Conservation (phyloP, 2,888 invertebrate species). For the Auanema sp. region DNA sequence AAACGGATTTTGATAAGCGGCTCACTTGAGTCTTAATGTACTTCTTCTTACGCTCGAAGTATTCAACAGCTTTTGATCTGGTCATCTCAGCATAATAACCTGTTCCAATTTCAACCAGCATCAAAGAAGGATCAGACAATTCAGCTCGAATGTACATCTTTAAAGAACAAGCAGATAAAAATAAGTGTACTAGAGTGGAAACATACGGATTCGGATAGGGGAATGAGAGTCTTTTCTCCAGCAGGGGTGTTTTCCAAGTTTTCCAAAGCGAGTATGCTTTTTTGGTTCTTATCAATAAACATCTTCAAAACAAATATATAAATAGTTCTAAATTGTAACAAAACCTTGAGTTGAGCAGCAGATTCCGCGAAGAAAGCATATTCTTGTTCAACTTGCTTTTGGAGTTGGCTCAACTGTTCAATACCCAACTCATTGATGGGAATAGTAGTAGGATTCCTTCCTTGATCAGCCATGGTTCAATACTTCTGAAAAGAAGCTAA, state of each 20-base stretch:
- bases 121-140: conserved; percentile 80
- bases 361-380: conserved; percentile 81
- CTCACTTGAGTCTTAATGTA: conserved; percentile 87
- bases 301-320: conserved; percentile 65
- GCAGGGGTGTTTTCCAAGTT: conserved; percentile 23
- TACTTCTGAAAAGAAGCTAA: neutral
- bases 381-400: conserved; percentile 50
- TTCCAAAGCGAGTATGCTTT: conserved; percentile 74
- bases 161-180: conserved; percentile 24
- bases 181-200: conserved; percentile 4
- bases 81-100: conserved; percentile 93
- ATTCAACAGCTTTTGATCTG: conserved; percentile 81
- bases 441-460: conserved; percentile 11
- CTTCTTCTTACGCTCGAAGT: conserved; percentile 85
- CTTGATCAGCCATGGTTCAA: neutral
- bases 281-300: conserved; percentile 74
- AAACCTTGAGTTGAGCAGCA: conserved; percentile 78
- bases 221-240: conserved; percentile 75
- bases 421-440: conserved; percentile 35
- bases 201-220: conserved; percentile 82
- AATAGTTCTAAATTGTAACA: neutral
- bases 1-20: conserved; percentile 45
- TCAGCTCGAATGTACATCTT: conserved; percentile 92
- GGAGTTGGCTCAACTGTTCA: conserved; percentile 47
- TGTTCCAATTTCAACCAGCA: conserved; percentile 92